Evolutionary conservation across 2,888 invertebrate genomes (phyloP), one percentile per base, ranked within the genome.

Genomic region (Parnassius orleans): DNA sequence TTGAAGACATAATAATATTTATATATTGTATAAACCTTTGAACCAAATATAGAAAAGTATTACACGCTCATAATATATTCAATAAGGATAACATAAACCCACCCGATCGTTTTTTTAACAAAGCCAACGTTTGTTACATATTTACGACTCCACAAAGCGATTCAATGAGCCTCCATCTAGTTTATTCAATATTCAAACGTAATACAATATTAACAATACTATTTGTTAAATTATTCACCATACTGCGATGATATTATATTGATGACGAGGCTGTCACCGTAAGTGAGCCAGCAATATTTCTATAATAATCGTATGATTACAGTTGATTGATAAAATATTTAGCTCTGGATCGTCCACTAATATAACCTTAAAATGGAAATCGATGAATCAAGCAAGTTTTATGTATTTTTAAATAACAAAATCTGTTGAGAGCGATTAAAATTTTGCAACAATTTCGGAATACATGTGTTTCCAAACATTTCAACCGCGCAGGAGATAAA

Each of bases 151-250:
- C 15, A 64, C 60, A 57, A 56, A 60, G 48, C 43, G 44, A 57
- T 41, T 60, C 56, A 64, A 57, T 60, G 50, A 57, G 53, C 56
- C 11, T 56, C 57, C 60, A 57, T 60, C 57, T 56, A 48, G 47
- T 53, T 59, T 64, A 60, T 60, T 64, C 43, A 60, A 60, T 53
- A 56, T 56, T 60, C 56, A 64, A 15, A 48, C 52, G 56, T 64
- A 12, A 64, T 59, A 47, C 52, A 63, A 56, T 63, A 63, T 57
- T 63, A 44, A 63, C 52, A 19, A 46, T 46, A 14, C 19, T 52
- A 47, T 48, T 42, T 50, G 33, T 60, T 60, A 53, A 53, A 63
- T 53, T 64, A 64, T 64, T 63, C 24, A 60, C 43, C 48, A 47
- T 33, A 43, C 50, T 50, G 24, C 58, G 50, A 43, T 47, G 60